These are phyloP conservation scores for Lasioglossum pauxillum DNA, from an alignment of 2,888 invertebrate species.

Conservation along the genomic window DNA sequence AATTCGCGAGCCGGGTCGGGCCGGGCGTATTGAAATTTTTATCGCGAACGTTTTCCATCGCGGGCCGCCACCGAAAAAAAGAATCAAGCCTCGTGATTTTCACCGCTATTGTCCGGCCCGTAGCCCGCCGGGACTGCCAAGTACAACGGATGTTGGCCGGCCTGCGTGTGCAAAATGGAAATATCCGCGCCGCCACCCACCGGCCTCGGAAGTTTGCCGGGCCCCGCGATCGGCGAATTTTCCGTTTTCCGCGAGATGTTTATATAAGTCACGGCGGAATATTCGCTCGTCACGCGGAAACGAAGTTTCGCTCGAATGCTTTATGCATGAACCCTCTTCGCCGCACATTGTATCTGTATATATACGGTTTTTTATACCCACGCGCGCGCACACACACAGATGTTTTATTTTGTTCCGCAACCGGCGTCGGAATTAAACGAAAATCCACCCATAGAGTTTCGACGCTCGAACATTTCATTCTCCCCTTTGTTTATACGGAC, in stretches of 20 bases:
- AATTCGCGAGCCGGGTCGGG: not conserved
- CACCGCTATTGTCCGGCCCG: constrained; percentile 44
- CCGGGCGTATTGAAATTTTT: constrained; percentile 53
- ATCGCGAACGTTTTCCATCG: constrained; percentile 21
- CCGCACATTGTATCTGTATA: too few relatives aligned
- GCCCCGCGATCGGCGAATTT: constrained; percentile 22
- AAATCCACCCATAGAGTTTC: constrained; percentile 1
- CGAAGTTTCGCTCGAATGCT: constrained; percentile 33
- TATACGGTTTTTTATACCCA: not conserved
- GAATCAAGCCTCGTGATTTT: constrained; percentile 48
- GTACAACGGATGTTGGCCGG: constrained; percentile 44
- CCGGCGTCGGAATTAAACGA: constrained; percentile 2
- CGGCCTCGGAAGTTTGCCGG: not conserved
- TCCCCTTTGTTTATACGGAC: constrained; percentile 41
- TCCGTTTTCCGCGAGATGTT: constrained; percentile 41
- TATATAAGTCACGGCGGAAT: constrained; percentile 34
- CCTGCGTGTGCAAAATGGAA: constrained; percentile 36
- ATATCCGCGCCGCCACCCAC: not conserved
- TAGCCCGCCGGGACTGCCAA: constrained; percentile 28
- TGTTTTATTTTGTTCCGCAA: not conserved
- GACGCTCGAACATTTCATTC: constrained; percentile 24
- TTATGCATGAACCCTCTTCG: constrained; percentile 2
- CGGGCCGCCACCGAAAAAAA: not conserved
- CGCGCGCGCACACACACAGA: too few relatives aligned
- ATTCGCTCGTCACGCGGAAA: constrained; percentile 40